phyloP scores from a whole-genome alignment of 2,888 invertebrate species.

The Cheilosia pagana region DNA sequence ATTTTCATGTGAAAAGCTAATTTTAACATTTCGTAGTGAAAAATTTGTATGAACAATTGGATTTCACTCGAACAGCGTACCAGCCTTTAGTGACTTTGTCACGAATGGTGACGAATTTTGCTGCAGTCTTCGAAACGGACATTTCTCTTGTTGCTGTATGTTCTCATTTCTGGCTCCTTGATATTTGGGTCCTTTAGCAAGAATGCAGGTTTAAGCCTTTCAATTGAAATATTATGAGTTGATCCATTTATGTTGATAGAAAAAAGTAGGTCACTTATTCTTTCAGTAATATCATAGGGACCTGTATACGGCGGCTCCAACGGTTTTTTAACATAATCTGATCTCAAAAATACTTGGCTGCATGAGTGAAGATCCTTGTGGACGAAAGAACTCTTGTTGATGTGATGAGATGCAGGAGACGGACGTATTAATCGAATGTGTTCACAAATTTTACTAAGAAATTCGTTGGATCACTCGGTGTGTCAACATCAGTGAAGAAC shows the following conservation, averaged over 20 bases:
- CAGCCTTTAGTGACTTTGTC: no score
- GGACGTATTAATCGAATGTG: slow-evolving; percentile 58
- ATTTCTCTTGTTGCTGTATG: not conserved
- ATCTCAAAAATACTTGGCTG: slow-evolving; percentile 59
- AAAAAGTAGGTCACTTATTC: not conserved
- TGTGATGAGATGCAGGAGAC: slow-evolving; percentile 55
- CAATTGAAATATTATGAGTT: not conserved
- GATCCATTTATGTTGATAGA: not conserved
- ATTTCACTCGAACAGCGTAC: no score
- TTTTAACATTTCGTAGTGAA: no score
- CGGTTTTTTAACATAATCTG: slow-evolving; percentile 35
- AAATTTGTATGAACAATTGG: no score
- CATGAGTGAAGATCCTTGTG: slow-evolving; percentile 57
- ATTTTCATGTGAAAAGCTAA: no score
- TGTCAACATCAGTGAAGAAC: slow-evolving; percentile 70
- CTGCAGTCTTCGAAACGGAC: not conserved
- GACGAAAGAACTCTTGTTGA: slow-evolving; percentile 23
- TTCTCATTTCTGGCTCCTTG: not conserved
- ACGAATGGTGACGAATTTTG: not conserved
- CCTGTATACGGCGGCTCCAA: slow-evolving; percentile 76
- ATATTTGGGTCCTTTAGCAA: not conserved
- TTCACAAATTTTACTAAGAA: slow-evolving; percentile 43
- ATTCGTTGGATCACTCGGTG: slow-evolving; percentile 20
- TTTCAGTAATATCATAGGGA: slow-evolving; percentile 72
- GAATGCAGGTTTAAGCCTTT: not conserved